Base-by-base conservation (phyloP, 2,113 vertebrate species). In the Thunnus thynnus region DNA sequence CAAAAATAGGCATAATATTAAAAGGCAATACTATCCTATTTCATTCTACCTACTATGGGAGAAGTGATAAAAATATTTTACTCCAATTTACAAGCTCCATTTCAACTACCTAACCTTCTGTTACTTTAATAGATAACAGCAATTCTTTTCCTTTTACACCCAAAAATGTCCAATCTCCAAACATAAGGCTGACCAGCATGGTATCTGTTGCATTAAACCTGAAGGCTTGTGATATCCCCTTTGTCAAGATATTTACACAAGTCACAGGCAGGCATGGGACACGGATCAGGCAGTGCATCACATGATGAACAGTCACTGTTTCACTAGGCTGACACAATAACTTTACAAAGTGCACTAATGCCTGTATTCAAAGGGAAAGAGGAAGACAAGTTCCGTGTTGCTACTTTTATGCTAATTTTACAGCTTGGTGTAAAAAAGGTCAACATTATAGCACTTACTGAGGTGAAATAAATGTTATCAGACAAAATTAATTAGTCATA, bases 291-390 rank as follows among this genome's bases (percentile, higher is more conserved):
- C 48, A 63, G 50, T 18, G 14, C 50, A 63, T 85, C 80, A 82
- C 84, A 78, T 85, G 79, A 82, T 51, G 52, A 78, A 18, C 36
- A 54, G 51, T 76, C 76, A 85, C n/a, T 30, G 51, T 17, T 64
- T 56, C 27, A 65, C 12, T 11, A 62, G 5, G 30, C 47, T 50
- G n/a, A 41, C n/a, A 65, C 57, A 73, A 72, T 51, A 47, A 10
- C 25, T 0, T 30, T 48, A 55, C 5, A 41, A 65, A 27, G 13
- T 55, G 16, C 48, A 17, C 60, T 11, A 10, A 2, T 44, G 11
- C 50, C 6, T 20, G 52, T 27, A 30, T 47, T 62, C 9, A 72
- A 57, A 82, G 44, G 30, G 41, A 62, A 65, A 46, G n/a, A 52
- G 13, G 32, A 10, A 22, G 5, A 5, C 2, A 20, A 6, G 25